A percentile compares a stretch with the other conserved stretches of the same genome.
Conservation (phyloP, 1,140 invertebrate genomes). For the Goniozus legneri region DNA sequence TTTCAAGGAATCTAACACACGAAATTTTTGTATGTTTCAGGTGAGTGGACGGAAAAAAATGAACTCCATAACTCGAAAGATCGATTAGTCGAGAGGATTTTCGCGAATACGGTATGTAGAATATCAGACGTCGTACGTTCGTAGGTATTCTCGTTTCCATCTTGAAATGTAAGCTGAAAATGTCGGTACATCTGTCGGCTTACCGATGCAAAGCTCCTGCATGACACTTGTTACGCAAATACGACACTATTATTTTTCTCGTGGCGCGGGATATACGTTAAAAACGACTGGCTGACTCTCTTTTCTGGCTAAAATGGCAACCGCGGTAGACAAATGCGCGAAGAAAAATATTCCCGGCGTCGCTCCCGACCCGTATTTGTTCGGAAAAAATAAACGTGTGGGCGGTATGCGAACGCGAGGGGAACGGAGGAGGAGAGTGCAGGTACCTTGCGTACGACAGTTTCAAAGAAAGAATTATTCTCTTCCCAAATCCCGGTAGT, state of each 20-base stretch:
- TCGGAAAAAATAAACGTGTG: too few species aligned
- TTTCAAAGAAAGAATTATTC: too few species aligned
- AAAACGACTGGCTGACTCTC: too few species aligned
- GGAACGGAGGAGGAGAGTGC: too few species aligned
- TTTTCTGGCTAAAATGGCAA: too few species aligned
- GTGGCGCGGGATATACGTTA: slow-evolving; percentile 19
- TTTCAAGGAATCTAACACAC: slow-evolving; percentile 2
- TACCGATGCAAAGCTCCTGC: slow-evolving; percentile 36
- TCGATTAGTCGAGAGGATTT: not conserved
- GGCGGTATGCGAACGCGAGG: too few species aligned
- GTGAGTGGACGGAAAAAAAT: slow-evolving; percentile 16
- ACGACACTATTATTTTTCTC: slow-evolving; percentile 38
- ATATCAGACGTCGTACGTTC: slow-evolving; percentile 15
- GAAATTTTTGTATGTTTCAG: slow-evolving; percentile 16
- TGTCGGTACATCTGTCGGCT: slow-evolving; percentile 42
- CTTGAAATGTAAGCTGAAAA: slow-evolving; percentile 35
- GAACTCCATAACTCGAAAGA: not conserved
- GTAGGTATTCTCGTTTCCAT: slow-evolving; percentile 25
- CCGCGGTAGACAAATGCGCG: too few species aligned
- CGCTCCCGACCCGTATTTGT: too few species aligned
- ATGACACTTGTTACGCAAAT: slow-evolving; percentile 48
- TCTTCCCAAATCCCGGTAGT: too few species aligned
- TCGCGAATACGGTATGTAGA: not conserved
- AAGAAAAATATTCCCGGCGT: too few species aligned
- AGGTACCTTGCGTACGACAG: too few species aligned